Evolutionary conservation across 2,113 vertebrate genomes (phyloP).

Genomic region (Nibea albiflora): DNA sequence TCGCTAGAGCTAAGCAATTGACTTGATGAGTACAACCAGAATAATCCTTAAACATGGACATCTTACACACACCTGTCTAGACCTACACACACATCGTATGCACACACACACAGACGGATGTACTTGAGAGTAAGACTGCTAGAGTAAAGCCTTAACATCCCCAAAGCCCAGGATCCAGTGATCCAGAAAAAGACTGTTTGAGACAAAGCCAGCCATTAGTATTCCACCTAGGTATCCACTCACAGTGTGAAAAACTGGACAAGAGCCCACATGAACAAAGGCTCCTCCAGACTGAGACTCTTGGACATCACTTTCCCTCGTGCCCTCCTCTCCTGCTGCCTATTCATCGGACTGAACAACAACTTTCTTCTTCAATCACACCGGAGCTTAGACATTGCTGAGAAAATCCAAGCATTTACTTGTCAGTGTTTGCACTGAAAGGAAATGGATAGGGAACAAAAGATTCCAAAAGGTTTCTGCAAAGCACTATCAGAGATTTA

Average conservation of each 20-base stretch:
- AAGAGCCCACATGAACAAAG: constrained; percentile 38
- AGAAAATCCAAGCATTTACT: constrained; percentile 3
- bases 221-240: constrained; percentile 54
- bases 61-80: constrained; percentile 15
- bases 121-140: background rate
- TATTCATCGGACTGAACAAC: constrained; percentile 29
- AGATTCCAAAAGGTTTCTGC: background rate
- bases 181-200: constrained; percentile 19
- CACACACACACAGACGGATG: background rate
- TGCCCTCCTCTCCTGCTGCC: constrained; percentile 7
- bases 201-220: constrained; percentile 70
- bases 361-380: background rate
- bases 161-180: constrained; percentile 46
- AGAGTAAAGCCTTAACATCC: constrained; percentile 46
- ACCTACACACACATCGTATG: background rate
- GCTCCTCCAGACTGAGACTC: constrained; percentile 10
- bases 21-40: background rate
- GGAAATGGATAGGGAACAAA: background rate
- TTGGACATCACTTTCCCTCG: constrained; percentile 10
- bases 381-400: background rate
- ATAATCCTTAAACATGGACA: background rate
- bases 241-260: constrained; percentile 47
- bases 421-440: background rate
- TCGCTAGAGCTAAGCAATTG: background rate
- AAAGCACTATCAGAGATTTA: background rate